Evolutionary conservation across 1,140 invertebrate genomes (phyloP), one percentile per base, ranked within the genome.

Genomic region (Asobara japonica): DNA sequence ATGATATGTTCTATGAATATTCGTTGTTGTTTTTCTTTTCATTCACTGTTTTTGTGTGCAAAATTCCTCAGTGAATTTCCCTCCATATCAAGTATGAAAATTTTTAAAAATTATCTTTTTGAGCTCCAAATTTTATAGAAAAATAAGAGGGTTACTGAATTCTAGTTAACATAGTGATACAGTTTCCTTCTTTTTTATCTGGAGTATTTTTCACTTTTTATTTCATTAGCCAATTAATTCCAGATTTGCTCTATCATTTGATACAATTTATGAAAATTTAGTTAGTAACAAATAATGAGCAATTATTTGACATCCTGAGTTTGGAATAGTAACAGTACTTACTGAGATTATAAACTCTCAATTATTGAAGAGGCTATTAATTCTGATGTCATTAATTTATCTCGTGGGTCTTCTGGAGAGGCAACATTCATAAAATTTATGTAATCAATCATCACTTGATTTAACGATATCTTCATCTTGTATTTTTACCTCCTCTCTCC

Each of bases 231-330:
- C 2, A 56, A 56, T 25, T 22, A 25, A 11, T 56, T 27, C 22
- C 51, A 25, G 5, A 25, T 6, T 13, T 4, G 41, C n/a, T 56
- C 51, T 56, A 56, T 25, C 18, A 56, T 56, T 56, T 56, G 20
- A 13, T 56, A 56, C 13, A 56, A 56, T 56, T 56, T 25, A 56
- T 56, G 22, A 25, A 56, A 27, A 20, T 51, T 20, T n/a, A 51
- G 16, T 51, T 20, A 20, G 22, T n/a, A 51, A n/a, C 3, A 51
- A 51, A 56, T 56, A 56, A 56, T 25, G 22, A 25, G 25, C 51
- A 56, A 56, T 25, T 56, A 25, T 56, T 56, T 30, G 29, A 11
- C 56, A 71, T 60, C 51, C 71, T 65, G 10, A 41, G n/a, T 41
- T 13, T 16, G 41, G 41, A 18, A 45, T 45, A 45, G n/a, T 45